These are phyloP conservation scores for Acanthopleura granulata DNA, from an alignment of 2,888 invertebrate genomes.

Conservation along the genomic window DNA sequence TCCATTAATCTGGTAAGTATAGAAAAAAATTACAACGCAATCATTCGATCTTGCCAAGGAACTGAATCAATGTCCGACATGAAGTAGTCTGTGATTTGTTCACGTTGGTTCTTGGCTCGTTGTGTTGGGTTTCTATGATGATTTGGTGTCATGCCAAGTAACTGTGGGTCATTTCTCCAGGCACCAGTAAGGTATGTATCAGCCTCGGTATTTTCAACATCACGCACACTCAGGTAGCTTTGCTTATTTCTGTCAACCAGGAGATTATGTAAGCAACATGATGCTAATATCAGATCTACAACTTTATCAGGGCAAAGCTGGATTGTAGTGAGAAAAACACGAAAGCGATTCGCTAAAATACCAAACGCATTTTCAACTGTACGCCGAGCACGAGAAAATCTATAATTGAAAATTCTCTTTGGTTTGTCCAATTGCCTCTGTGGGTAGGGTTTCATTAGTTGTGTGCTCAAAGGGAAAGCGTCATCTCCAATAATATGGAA, in stretches of 20 bases:
- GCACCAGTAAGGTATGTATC: constrained; percentile 8
- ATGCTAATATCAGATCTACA: constrained; percentile 18
- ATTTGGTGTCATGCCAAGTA: constrained; percentile 4
- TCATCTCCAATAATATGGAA: constrained; percentile 36
- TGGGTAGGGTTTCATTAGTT: constrained; percentile 34
- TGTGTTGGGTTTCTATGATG: constrained; percentile 13
- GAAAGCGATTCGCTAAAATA: constrained; percentile 23
- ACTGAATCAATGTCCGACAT: neutral
- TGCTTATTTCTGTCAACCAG: constrained; percentile 16
- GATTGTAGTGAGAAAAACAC: constrained; percentile 24
- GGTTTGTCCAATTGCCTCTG: constrained; percentile 18
- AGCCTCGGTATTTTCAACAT: constrained; percentile 13
- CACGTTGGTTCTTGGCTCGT: constrained; percentile 19
- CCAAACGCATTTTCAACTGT: no score
- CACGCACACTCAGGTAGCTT: neutral
- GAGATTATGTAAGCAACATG: constrained; percentile 23
- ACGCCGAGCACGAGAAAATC: constrained; percentile 21
- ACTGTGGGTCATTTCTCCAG: constrained; percentile 18
- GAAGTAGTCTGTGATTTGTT: constrained; percentile 12
- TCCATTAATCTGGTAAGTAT: neutral
- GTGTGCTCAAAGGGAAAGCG: constrained; percentile 29
- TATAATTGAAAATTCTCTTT: constrained; percentile 26
- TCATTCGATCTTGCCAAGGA: constrained; percentile 7
- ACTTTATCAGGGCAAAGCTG: constrained; percentile 19
- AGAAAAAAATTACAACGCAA: neutral